Evolutionary conservation across 2,113 vertebrate species (phyloP).

Genomic region (Leptosomus discolor): DNA sequence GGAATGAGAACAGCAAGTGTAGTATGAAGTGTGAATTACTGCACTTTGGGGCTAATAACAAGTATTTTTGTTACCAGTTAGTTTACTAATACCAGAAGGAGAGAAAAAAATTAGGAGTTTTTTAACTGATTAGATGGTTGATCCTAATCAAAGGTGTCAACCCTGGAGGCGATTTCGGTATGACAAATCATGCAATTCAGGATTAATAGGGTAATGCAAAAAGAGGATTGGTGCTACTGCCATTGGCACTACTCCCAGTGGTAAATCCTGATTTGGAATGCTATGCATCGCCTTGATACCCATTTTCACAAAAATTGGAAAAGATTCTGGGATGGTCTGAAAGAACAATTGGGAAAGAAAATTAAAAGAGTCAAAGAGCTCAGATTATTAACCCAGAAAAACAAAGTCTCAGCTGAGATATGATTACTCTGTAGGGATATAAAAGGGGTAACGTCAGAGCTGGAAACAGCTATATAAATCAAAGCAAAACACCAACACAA

Average conservation of each 20-base stretch:
- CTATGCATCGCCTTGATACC: not conserved
- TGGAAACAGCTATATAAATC: not conserved
- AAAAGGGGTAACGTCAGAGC: not conserved
- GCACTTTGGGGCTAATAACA: not conserved
- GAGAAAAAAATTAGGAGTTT: rapidly evolving
- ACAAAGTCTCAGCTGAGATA: not conserved
- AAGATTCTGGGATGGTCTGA: not conserved
- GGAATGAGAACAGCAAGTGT: not conserved
- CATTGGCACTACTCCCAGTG: not conserved
- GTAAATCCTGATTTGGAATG: not conserved
- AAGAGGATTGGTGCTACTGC: not conserved
- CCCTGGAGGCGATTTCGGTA: not conserved
- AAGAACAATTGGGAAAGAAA: not conserved
- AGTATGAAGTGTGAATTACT: not conserved
- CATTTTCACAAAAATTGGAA: not conserved
- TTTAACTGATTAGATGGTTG: not conserved
- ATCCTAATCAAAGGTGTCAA: not conserved
- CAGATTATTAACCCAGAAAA: not conserved
- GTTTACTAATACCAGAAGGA: not conserved
- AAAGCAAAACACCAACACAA: not conserved
- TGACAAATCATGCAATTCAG: not conserved
- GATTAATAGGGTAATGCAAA: not conserved
- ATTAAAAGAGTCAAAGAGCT: not conserved
- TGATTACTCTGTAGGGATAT: not conserved
- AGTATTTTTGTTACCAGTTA: not conserved